A percentile compares a stretch with the other conserved stretches of the same genome.
These are phyloP conservation scores for Acleris laterana DNA, from an alignment of 2,888 invertebrate genomes.

Conservation along the genomic window DNA sequence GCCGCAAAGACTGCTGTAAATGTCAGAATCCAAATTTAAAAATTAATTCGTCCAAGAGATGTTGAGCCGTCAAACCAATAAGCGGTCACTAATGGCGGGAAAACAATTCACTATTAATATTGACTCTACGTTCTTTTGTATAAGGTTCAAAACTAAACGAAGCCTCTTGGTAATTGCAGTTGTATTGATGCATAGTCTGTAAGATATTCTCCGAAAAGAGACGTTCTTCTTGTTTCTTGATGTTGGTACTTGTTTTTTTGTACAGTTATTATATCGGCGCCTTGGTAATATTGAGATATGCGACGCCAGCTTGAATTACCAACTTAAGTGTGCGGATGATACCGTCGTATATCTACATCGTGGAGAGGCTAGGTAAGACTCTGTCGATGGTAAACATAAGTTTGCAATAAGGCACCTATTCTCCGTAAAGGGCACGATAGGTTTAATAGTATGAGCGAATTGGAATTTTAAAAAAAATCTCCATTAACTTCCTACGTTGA, in stretches of 20 bases:
- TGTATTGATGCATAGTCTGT: conserved; percentile 24
- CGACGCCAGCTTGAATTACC: conserved; percentile 43
- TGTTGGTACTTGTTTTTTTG: conserved; percentile 41
- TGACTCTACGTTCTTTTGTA: background rate
- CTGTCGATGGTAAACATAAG: background rate
- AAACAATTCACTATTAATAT: background rate
- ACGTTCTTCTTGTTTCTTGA: conserved; percentile 36
- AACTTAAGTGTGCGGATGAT: background rate
- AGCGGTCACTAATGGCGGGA: conserved; percentile 24
- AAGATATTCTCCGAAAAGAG: conserved; percentile 52
- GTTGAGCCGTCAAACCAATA: conserved; percentile 37
- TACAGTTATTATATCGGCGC: conserved; percentile 55
- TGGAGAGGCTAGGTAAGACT: background rate
- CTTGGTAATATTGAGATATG: conserved; percentile 59
- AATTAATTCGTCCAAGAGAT: conserved; percentile 40
- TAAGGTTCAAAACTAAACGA: conserved; percentile 6
- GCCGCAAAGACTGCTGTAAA: conserved; percentile 34
- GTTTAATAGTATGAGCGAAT: background rate
- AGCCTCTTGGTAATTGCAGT: conserved; percentile 5
- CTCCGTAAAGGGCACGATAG: background rate
- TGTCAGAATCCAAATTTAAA: conserved; percentile 40
- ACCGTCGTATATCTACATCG: background rate
- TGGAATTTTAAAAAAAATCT: conserved; percentile 8
- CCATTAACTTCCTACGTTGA: background rate
- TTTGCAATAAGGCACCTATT: background rate